A percentile compares a stretch with the other conserved stretches of the same genome.
Conservation (phyloP, 30 jellyfish, hydroid and myxozoan genomes). For the Catostylus mosaicus region DNA sequence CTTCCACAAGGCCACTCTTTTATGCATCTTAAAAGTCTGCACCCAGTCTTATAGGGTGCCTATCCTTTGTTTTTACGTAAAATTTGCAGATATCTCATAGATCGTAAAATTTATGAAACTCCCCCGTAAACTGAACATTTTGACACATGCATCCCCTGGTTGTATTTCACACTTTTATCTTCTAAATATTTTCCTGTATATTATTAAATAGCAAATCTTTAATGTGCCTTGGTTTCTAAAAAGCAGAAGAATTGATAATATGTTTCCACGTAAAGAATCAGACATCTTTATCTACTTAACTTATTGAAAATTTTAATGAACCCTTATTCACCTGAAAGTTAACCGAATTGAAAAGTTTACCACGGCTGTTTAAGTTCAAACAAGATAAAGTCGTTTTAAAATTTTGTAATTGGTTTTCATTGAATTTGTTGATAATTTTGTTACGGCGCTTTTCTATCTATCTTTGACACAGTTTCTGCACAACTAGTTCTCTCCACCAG, state of each 20-base stretch:
- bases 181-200: too few species aligned
- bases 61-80: too few species aligned
- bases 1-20: too few species aligned
- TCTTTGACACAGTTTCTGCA: not conserved
- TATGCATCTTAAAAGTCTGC: too few species aligned
- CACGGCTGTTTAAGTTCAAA: constrained; percentile 2
- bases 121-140: too few species aligned
- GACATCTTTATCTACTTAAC: constrained; percentile 1
- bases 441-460: not conserved
- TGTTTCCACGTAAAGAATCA: not conserved
- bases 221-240: too few species aligned
- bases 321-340: constrained; percentile 3
- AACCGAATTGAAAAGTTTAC: constrained; percentile 8
- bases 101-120: too few species aligned
- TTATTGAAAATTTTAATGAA: not conserved
- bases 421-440: not conserved
- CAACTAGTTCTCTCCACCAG: not conserved
- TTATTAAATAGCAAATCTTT: too few species aligned
- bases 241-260: not conserved
- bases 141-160: too few species aligned
- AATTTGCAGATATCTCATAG: too few species aligned
- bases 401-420: not conserved
- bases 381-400: not conserved
- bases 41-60: too few species aligned
- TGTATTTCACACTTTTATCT: too few species aligned